Conservation (phyloP, 2,113 vertebrate genomes). For the Serilophus lunatus region DNA sequence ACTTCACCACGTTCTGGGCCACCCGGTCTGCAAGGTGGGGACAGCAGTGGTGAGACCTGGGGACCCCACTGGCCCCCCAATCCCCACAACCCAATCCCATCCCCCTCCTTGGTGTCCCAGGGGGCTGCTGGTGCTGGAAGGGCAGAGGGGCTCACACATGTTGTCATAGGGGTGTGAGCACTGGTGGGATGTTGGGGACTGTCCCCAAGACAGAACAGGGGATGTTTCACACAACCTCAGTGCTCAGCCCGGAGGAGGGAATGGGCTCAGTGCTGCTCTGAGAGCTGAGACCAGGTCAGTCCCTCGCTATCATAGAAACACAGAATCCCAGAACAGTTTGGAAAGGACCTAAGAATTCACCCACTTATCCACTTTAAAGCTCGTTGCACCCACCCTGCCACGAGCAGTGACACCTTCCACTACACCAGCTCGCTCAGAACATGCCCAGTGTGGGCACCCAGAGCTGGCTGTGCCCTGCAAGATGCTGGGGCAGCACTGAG, state of each 20-base stretch:
- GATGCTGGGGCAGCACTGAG: not conserved
- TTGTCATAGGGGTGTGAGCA: accelerated
- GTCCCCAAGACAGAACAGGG: not conserved
- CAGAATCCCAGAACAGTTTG: not conserved
- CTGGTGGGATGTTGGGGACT: not conserved
- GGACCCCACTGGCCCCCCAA: accelerated
- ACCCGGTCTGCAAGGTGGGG: slow-evolving; percentile 76
- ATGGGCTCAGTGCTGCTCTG: not conserved
- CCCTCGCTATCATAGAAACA: accelerated
- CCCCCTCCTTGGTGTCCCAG: not conserved
- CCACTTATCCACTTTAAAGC: not conserved
- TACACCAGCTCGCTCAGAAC: too few relatives aligned
- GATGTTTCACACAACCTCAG: not conserved
- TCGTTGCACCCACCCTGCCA: not conserved
- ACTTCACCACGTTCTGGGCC: slow-evolving; percentile 87
- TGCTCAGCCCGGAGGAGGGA: not conserved
- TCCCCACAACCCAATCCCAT: accelerated
- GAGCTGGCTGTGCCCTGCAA: not conserved
- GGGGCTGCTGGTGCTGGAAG: not conserved
- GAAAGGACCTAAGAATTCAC: not conserved
- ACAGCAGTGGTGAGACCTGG: accelerated
- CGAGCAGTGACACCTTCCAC: not conserved
- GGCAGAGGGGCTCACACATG: accelerated
- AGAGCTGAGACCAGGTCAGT: not conserved
- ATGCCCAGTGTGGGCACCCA: accelerated